phyloP scores from a whole-genome alignment of 2,113 vertebrate genomes.

The Saimiri boliviensis region DNA sequence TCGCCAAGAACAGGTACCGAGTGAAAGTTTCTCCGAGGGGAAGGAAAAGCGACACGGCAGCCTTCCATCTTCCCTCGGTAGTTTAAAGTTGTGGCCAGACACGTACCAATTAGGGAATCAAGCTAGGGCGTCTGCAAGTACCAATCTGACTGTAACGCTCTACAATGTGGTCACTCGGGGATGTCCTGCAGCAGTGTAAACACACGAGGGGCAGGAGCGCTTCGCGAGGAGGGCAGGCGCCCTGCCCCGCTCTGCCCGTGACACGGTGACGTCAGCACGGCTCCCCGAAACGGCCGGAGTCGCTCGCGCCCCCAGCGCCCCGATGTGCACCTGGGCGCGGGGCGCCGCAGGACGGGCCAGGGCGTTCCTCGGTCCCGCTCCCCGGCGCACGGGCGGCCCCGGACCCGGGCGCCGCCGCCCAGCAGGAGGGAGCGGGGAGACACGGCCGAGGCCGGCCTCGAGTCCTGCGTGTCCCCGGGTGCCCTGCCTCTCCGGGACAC shows the following conservation, averaged over 20 bases:
- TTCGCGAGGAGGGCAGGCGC: not conserved
- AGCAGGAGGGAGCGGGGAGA: not conserved
- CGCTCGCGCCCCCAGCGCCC: not conserved
- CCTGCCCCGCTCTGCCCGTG: not conserved
- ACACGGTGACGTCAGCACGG: not conserved
- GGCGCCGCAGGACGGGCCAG: not conserved
- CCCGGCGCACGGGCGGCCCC: not conserved
- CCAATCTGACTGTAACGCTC: not conserved
- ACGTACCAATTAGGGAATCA: slow-evolving; percentile 20
- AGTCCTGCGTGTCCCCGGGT: not conserved
- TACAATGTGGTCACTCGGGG: slow-evolving; percentile 5
- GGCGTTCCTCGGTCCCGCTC: not conserved
- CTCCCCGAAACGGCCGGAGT: not conserved
- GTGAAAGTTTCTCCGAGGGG: not conserved
- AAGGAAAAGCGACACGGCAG: not conserved
- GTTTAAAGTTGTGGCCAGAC: not conserved
- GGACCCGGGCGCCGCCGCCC: not conserved
- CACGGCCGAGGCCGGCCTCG: not conserved
- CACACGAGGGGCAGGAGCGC: not conserved
- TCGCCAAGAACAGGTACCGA: not conserved
- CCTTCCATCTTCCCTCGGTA: not conserved
- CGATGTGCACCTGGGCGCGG: slow-evolving; percentile 6
- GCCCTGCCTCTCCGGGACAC: slow-evolving; percentile 7
- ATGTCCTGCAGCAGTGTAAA: not conserved
- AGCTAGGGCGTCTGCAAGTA: not conserved